Percentiles rank a stretch among this genome's conserved stretches.
Conservation (phyloP, 1,140 invertebrate genomes). For the Plodia interpunctella region DNA sequence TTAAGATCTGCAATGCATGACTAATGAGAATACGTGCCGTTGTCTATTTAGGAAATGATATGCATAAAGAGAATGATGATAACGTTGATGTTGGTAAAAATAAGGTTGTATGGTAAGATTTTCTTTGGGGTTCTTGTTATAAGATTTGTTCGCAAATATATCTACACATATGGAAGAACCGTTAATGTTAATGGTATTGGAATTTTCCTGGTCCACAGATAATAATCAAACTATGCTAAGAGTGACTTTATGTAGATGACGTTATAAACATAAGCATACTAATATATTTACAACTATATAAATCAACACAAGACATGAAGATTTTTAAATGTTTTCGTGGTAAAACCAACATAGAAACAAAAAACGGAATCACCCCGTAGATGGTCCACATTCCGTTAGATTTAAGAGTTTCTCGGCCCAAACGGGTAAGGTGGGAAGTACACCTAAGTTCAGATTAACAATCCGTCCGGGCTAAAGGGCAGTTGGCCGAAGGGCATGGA, state of each 20-base stretch:
- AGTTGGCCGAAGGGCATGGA: slow-evolving; percentile 32
- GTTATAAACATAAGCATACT: no score
- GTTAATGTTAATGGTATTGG: no score
- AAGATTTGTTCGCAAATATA: no score
- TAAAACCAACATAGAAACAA: background rate
- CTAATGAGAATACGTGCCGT: background rate
- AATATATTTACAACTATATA: no score
- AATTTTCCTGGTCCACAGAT: no score
- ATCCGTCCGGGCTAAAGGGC: slow-evolving; percentile 40
- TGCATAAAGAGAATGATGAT: background rate
- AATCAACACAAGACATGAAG: no score
- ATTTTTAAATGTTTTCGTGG: no score
- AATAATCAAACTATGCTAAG: no score
- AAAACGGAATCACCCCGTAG: slow-evolving; percentile 24
- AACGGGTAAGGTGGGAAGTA: slow-evolving; percentile 51
- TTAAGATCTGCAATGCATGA: slow-evolving; percentile 4
- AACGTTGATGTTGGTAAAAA: slow-evolving; percentile 13
- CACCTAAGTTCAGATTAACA: slow-evolving; percentile 63
- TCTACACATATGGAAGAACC: no score
- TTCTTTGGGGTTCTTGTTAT: no score
- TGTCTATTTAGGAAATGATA: slow-evolving; percentile 1
- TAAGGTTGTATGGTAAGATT: background rate
- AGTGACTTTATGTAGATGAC: no score
- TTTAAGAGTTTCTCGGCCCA: slow-evolving; percentile 27
- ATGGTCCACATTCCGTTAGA: slow-evolving; percentile 23